Evolutionary conservation across 2,113 vertebrate species (phyloP).

Genomic region (Crotalus viridis): DNA sequence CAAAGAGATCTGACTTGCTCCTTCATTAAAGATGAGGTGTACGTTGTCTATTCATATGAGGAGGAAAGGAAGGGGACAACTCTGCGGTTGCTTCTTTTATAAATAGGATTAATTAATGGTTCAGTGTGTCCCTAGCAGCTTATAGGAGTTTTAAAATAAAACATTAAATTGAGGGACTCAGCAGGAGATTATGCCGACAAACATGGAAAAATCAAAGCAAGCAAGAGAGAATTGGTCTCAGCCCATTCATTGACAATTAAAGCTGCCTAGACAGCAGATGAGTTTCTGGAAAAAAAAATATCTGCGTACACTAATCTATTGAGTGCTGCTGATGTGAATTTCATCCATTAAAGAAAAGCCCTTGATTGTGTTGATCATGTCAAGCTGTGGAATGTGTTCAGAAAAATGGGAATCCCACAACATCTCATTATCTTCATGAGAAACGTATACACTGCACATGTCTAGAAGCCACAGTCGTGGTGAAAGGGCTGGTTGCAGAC

Average conservation of each 20-base stretch:
- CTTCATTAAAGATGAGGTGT: background rate
- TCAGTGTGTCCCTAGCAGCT: background rate
- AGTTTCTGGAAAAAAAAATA: background rate
- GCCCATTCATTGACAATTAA: conserved; percentile 7
- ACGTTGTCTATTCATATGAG: background rate
- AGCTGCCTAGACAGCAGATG: conserved; percentile 19
- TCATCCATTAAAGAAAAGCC: background rate
- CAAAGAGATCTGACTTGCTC: background rate
- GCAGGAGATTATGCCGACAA: background rate
- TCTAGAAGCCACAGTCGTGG: background rate
- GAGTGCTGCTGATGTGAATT: background rate
- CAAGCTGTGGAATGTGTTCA: background rate
- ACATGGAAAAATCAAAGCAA: background rate
- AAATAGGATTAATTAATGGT: conserved; percentile 28
- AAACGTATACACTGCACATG: background rate
- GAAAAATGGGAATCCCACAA: background rate
- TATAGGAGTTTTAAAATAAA: conserved; percentile 11
- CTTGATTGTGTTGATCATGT: background rate
- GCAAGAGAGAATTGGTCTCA: background rate
- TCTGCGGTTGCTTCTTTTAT: conserved; percentile 19
- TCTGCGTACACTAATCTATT: background rate
- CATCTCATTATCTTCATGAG: background rate
- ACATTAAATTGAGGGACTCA: background rate
- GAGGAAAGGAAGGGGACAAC: background rate
- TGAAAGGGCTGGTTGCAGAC: background rate